Evolutionary conservation across 2,113 vertebrate species (phyloP).

Genomic region (Pomatostomus ruficeps): DNA sequence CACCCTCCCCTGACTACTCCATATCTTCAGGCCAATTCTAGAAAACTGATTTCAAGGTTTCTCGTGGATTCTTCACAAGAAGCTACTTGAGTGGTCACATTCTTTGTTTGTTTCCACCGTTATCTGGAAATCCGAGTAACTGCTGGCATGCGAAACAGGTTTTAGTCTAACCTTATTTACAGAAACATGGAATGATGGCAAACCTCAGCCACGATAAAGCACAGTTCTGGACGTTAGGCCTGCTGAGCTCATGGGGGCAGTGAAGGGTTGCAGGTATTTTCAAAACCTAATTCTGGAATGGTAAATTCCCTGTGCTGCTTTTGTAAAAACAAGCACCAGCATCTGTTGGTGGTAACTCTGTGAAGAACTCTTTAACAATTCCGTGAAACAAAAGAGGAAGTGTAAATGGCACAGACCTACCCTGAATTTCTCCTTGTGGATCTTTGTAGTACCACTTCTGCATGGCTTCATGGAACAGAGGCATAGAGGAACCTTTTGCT

Average conservation of each 20-base stretch:
- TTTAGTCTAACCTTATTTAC: background rate
- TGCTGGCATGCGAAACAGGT: background rate
- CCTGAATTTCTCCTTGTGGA: constrained; percentile 98
- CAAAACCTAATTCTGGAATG: background rate
- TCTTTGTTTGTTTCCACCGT: background rate
- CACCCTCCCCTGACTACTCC: background rate
- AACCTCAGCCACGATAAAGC: background rate
- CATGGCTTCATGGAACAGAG: constrained; percentile 87
- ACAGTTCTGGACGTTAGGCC: background rate
- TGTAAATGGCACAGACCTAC: constrained; percentile 70
- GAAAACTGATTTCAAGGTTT: background rate
- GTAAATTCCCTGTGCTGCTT: background rate
- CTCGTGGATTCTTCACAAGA: background rate
- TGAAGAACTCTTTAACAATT: background rate
- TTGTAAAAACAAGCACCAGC: background rate
- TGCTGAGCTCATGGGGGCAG: background rate
- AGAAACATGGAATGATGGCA: background rate
- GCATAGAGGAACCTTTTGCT: constrained; percentile 82
- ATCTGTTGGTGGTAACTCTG: background rate
- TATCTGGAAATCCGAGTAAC: background rate
- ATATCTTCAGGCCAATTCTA: background rate
- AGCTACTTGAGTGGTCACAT: background rate
- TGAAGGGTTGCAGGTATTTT: background rate
- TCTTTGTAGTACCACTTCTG: constrained; percentile 99
- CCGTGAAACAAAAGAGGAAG: constrained; percentile 40